Evolutionary conservation across 23 tunicate species (phyloP), one percentile per base, ranked within the genome.

Genomic region (Botrylloides violaceus): DNA sequence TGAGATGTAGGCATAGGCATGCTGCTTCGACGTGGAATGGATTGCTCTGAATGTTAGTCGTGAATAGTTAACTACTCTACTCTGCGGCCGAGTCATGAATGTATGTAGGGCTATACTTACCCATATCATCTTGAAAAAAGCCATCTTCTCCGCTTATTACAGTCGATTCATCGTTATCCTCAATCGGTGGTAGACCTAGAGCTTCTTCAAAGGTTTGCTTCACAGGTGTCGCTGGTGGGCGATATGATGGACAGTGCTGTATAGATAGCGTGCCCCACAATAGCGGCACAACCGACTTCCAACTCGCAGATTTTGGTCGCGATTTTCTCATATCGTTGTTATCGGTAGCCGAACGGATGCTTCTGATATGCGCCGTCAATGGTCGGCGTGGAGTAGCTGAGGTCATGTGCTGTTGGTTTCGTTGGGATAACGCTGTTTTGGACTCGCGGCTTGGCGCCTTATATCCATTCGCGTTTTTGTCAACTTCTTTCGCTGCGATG

Each of bases 231-330:
- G 81, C 93, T 2, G 81, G 6, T 5, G 43, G 48, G n/a, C 93
- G 76, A 76, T 85, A 85, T 1, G 93, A 79, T 2, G 72, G 80
- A 9, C 84, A 53, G 24, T 47, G 62, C 32, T 79, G 81, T 23
- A 55, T 84, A 3, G 66, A 49, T 6, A 68, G 71, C 6, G 73
- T 65, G 50, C 63, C 71, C 61, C 76, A 36, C 22, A 80, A 35
- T 2, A 64, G 49, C 21, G 94, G 66, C 18, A 78, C 66, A 6
- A 49, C 29, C 18, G 65, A 28, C 33, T 71, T 79, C 92, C 92
- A 84, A 43, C 71, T 75, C 21, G 22, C 29, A n/a, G 12, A 32
- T 19, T 26, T 25, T 15, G 0, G 32, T 21, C 27, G 15, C 29
- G 25, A 15, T 43, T 9, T 43, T 43, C 15, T 43, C 15, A 9